A percentile compares a stretch with the other conserved stretches of the same genome.
Evolutionary conservation across 2,888 invertebrate species (phyloP).

Genomic region (Euproctis similis): DNA sequence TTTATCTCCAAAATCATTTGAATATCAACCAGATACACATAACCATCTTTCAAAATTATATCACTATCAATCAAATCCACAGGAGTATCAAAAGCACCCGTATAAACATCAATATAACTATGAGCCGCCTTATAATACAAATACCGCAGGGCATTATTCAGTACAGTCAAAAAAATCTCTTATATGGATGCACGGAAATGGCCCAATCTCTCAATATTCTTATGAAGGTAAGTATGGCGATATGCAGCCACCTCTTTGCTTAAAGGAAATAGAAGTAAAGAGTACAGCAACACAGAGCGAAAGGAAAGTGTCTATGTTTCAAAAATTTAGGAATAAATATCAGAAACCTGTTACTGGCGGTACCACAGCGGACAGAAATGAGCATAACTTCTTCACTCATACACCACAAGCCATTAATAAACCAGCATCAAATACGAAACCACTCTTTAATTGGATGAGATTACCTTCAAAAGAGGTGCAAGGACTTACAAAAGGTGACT

Average conservation of each 20-base stretch:
- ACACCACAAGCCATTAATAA: conserved; percentile 12
- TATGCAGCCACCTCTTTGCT: conserved; percentile 42
- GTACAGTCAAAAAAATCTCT: conserved; percentile 22
- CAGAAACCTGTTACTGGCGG: conserved; percentile 22
- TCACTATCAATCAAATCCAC: conserved; percentile 5
- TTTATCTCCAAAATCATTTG: conserved; percentile 10
- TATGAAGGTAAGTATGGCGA: conserved; percentile 26
- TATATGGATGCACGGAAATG: no score
- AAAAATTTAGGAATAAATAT: conserved; percentile 43
- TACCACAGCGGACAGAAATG: conserved; percentile 10
- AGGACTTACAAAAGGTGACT: conserved; percentile 19
- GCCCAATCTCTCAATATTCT: no score
- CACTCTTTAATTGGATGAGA: conserved; percentile 41
- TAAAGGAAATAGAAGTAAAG: conserved; percentile 64
- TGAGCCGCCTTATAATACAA: no score
- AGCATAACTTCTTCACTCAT: conserved; percentile 30
- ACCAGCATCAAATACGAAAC: conserved; percentile 16
- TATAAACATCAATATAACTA: neutral
- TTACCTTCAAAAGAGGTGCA: conserved; percentile 32
- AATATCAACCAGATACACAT: neutral
- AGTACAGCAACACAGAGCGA: conserved; percentile 61
- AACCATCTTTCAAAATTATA: conserved; percentile 3
- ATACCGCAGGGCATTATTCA: no score
- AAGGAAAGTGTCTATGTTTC: conserved; percentile 46
- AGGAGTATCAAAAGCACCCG: conserved; percentile 11